phyloP scores from a whole-genome alignment of 2,113 vertebrate species.

The Xyliphius kryptos region DNA sequence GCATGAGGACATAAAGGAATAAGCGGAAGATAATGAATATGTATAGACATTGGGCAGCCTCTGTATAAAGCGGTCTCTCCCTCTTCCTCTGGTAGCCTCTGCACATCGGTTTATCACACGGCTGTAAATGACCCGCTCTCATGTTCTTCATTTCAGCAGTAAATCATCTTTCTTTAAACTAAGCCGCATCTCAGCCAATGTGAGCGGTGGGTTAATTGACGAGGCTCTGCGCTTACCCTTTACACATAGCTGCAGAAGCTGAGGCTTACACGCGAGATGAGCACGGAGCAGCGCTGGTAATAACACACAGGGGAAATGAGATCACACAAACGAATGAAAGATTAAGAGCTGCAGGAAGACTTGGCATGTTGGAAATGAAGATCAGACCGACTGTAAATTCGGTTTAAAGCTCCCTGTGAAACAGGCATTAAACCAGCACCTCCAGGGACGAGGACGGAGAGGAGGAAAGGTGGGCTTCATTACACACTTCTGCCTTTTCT shows the following conservation, averaged over 20 bases:
- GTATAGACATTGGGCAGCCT: too few relatives aligned
- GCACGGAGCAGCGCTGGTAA: not conserved
- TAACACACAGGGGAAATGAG: not conserved
- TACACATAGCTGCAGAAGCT: not conserved
- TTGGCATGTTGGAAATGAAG: conserved; percentile 62
- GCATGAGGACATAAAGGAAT: too few relatives aligned
- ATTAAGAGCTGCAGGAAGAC: not conserved
- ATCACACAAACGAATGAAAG: not conserved
- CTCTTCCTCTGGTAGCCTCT: too few relatives aligned
- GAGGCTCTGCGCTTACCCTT: not conserved
- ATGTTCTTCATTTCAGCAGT: too few relatives aligned
- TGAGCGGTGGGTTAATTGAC: too few relatives aligned
- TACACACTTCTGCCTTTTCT: conserved; percentile 57
- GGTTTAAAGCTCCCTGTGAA: conserved; percentile 69
- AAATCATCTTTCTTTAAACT: too few relatives aligned
- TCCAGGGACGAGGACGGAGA: conserved; percentile 50
- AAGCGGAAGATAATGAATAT: too few relatives aligned
- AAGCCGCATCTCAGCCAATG: too few relatives aligned
- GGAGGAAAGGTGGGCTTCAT: conserved; percentile 41
- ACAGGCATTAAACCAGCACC: conserved; percentile 65
- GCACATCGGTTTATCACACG: too few relatives aligned
- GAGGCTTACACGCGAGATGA: not conserved
- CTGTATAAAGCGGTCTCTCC: too few relatives aligned
- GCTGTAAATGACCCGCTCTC: too few relatives aligned
- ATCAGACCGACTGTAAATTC: conserved; percentile 66